A percentile compares a stretch with the other conserved stretches of the same genome.
These are phyloP conservation scores for Platycheirus rosarum DNA, from an alignment of 2,888 invertebrate species.

Conservation along the genomic window DNA sequence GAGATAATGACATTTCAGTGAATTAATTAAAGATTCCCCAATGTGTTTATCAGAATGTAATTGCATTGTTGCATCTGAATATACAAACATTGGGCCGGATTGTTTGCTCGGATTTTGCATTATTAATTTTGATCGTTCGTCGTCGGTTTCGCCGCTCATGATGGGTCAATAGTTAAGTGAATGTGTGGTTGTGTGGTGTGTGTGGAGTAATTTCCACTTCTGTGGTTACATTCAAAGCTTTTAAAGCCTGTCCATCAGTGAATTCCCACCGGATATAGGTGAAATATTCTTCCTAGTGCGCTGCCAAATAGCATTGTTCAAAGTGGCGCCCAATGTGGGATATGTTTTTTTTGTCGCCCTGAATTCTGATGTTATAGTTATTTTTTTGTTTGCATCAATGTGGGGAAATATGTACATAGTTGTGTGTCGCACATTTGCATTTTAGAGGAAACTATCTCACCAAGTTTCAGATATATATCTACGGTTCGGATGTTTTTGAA, in stretches of 20 bases:
- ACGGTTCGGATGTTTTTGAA: background rate
- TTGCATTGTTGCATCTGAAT: conserved; percentile 24
- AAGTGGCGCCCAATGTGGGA: conserved; percentile 49
- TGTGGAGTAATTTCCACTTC: conserved; percentile 29
- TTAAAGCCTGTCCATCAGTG: conserved; percentile 9
- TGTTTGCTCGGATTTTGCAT: conserved; percentile 39
- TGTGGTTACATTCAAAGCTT: conserved; percentile 35
- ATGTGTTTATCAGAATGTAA: conserved; percentile 7
- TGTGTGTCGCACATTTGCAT: background rate
- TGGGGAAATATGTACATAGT: background rate
- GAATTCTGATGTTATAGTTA: too few species aligned
- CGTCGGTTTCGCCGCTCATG: conserved; percentile 14
- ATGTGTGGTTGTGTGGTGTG: conserved; percentile 40
- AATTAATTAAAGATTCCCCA: conserved; percentile 38
- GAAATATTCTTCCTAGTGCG: too few species aligned
- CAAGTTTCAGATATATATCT: background rate
- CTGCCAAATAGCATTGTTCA: too few species aligned
- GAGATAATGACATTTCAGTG: conserved; percentile 35
- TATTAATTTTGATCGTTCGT: conserved; percentile 51
- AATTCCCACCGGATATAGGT: background rate
- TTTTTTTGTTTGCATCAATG: background rate
- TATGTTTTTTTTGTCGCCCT: conserved; percentile 1
- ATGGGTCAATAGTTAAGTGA: conserved; percentile 25
- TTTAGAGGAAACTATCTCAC: background rate
- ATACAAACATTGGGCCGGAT: background rate